Conservation (phyloP, 2,888 invertebrate genomes). For the Eristalis pertinax region DNA sequence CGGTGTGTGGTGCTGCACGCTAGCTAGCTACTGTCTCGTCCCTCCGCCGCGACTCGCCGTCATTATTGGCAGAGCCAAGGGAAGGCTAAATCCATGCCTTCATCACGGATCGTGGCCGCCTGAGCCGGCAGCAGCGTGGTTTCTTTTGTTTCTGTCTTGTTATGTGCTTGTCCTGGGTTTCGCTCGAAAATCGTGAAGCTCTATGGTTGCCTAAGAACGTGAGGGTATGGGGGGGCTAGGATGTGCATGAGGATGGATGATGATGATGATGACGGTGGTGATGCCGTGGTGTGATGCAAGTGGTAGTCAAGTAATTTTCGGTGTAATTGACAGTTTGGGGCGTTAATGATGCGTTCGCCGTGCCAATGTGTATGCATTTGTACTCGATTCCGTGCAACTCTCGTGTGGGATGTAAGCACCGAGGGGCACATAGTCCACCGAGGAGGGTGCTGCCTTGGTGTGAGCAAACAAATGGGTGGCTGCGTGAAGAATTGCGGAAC, state of each 20-base stretch:
- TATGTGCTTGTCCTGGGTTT: neutral
- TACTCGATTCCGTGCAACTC: constrained; percentile 52
- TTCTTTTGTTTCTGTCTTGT: neutral
- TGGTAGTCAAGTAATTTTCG: constrained; percentile 71
- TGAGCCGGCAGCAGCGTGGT: constrained; percentile 30
- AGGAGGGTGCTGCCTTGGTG: neutral
- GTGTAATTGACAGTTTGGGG: constrained; percentile 73
- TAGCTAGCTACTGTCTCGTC: constrained; percentile 62
- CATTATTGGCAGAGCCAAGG: constrained; percentile 68
- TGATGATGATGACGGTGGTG: constrained; percentile 48
- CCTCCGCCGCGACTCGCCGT: constrained; percentile 1
- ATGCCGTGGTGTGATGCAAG: constrained; percentile 65
- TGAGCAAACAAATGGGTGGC: neutral
- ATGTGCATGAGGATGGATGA: constrained; percentile 26
- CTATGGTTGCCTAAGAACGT: constrained; percentile 52
- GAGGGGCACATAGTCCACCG: no score
- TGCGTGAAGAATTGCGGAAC: neutral
- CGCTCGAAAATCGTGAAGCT: constrained; percentile 62
- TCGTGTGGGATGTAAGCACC: constrained; percentile 38
- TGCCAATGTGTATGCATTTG: constrained; percentile 75
- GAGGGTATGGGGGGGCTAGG: neutral
- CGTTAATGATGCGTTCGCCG: constrained; percentile 72
- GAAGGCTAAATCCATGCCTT: constrained; percentile 31
- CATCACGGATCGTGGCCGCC: constrained; percentile 43
- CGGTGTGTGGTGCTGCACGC: constrained; percentile 50